These are phyloP conservation scores for Emydoidea blandingii DNA, from an alignment of 2,797 vertebrate genomes.

Conservation along the genomic window DNA sequence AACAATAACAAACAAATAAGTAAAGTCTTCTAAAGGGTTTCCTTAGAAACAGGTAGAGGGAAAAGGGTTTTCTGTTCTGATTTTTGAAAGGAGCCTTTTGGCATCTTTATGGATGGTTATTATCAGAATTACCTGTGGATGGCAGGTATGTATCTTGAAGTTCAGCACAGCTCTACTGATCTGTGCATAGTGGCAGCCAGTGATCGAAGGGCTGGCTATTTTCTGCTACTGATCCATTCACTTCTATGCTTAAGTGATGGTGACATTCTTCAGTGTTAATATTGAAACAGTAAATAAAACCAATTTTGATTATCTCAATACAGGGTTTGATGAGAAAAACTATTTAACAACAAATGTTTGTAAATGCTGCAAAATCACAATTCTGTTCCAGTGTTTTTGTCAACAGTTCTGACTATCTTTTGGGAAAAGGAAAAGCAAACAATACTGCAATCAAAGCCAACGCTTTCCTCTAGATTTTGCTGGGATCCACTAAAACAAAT, in stretches of 20 bases:
- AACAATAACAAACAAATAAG: not conserved
- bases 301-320: not conserved
- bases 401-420: slow-evolving; percentile 14
- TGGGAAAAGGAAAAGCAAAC: not conserved
- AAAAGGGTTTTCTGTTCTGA: not conserved
- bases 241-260: not conserved
- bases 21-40: not conserved
- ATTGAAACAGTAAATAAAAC: not conserved
- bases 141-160: not conserved
- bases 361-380: slow-evolving; percentile 2
- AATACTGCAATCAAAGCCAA: not conserved
- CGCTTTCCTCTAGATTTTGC: slow-evolving; percentile 1
- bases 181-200: not conserved
- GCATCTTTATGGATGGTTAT: not conserved
- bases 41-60: not conserved
- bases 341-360: slow-evolving; percentile 13
- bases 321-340: not conserved
- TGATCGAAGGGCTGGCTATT: not conserved
- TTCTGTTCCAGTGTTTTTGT: not conserved
- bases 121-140: not conserved
- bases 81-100: not conserved
- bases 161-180: not conserved
- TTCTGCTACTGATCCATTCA: not conserved
- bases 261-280: not conserved
- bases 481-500: not conserved